Base-by-base conservation (phyloP, 23 tunicate species). In the Oikopleura dioica region DNA sequence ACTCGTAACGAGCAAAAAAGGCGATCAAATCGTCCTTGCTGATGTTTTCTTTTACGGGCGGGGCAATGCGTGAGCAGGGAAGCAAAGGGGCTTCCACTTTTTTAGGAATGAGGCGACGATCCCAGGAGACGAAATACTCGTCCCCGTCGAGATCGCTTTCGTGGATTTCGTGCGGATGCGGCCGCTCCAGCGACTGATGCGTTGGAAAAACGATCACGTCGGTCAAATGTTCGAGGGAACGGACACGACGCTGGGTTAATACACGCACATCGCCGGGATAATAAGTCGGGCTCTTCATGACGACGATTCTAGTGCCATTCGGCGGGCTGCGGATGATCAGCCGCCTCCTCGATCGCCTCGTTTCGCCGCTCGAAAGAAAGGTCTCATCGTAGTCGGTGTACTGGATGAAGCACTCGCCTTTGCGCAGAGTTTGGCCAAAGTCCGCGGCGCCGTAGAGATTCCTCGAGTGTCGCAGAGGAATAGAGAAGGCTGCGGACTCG, bases 121-220 rank as follows among this genome's bases (percentile, higher is more conserved):
- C 72, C 72, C 72, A 63, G 33, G 30, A 63, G 72, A 63, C 72
- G 26, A 63, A 63, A 63, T 63, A 63, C 33, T 63, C 72, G 26
- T 63, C 72, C 2, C 72, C 72, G 33, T 63, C 72, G 5, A 63
- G 33, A 28, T 63, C 72, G 26, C 72, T 63, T 63, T 63, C 72
- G 26, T 63, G 72, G 2, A 63, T 63, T 28, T 63, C 72, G 33
- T 63, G 72, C 29, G 72, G 72, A 63, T 63, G 72, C 4, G 72
- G 72, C 26, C 72, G 16, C 5, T 63, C 72, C 5, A 63, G 2
- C 5, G 4, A 2, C 33, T 63, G 30, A n/a, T n/a, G n/a, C 30
- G 26, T 31, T 2, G 72, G 72, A 28, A 63, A 63, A 63, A 63
- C 72, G 29, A 63, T 31, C 4, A 63, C 72, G 26, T 63, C 72